Percentiles rank a stretch among this genome's conserved stretches.
Conservation (phyloP, 2,113 vertebrate genomes). For the Turnix velox region DNA sequence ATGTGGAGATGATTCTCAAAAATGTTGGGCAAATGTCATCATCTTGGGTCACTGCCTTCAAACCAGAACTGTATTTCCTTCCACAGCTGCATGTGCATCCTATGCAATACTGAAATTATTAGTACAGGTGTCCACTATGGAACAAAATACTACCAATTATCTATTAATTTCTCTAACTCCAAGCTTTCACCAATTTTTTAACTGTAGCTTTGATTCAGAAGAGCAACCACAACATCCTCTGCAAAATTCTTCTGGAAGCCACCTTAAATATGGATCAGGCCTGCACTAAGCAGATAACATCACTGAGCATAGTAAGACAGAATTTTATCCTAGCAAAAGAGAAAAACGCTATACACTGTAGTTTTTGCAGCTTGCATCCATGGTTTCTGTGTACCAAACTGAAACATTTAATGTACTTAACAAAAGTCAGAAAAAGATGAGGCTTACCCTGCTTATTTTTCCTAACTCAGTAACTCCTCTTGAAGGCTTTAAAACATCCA, state of each 20-base stretch:
- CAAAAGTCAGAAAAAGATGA: background rate
- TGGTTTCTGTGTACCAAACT: background rate
- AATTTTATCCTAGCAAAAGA: background rate
- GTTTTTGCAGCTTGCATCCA: background rate
- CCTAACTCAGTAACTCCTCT: background rate
- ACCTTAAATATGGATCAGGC: background rate
- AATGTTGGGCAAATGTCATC: background rate
- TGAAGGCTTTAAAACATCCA: background rate
- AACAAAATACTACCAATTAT: background rate
- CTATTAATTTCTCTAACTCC: background rate
- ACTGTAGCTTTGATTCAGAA: background rate
- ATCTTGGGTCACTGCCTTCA: background rate
- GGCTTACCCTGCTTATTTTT: background rate
- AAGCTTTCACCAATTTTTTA: background rate
- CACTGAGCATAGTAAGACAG: background rate
- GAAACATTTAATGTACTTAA: too few relatives aligned
- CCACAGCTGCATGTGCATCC: background rate
- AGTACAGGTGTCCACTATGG: background rate
- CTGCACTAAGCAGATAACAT: background rate
- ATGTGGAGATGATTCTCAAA: background rate
- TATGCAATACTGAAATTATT: background rate
- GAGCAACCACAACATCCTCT: background rate
- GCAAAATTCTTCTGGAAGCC: background rate
- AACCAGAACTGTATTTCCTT: background rate
- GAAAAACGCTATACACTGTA: background rate